A percentile compares a stretch with the other conserved stretches of the same genome.
phyloP scores from a whole-genome alignment of 2,113 vertebrate species.

The Brachyistius frenatus region DNA sequence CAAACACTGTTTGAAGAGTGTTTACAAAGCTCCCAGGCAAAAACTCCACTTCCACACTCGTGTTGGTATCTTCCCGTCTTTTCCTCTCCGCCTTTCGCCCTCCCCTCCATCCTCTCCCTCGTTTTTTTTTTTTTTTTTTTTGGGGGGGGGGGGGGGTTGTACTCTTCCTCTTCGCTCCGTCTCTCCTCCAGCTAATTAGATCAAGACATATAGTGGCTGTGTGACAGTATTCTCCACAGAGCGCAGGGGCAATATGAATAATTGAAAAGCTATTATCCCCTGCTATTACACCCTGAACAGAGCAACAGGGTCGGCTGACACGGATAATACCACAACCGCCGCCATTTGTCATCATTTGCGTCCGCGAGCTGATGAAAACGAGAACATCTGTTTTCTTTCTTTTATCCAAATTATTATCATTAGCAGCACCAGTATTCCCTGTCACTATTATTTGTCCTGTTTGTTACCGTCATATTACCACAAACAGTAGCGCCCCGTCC shows the following conservation, averaged over 20 bases:
- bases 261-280: constrained; percentile 78
- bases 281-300: constrained; percentile 69
- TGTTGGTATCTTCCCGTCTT: not conserved
- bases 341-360: constrained; percentile 64
- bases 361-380: constrained; percentile 51
- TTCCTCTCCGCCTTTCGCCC: not conserved
- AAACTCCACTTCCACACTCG: constrained; percentile 41
- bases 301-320: constrained; percentile 63
- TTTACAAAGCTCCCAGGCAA: constrained; percentile 58
- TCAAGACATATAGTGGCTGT: constrained; percentile 74
- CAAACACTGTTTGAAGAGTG: constrained; percentile 53
- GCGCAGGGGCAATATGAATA: constrained; percentile 74
- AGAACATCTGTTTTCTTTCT: constrained; percentile 50
- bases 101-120: constrained; percentile 21
- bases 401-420: constrained; percentile 39
- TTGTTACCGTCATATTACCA: not conserved
- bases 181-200: constrained; percentile 73
- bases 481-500: not conserved
- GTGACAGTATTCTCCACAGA: constrained; percentile 75
- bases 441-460: not conserved
- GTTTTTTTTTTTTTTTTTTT: not conserved
- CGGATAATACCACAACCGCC: constrained; percentile 34
- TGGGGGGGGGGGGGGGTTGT: not conserved
- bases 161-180: not conserved
- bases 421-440: not conserved